Evolutionary conservation across 1,140 invertebrate species (phyloP), one percentile per base, ranked within the genome.

Genomic region (Diabrotica undecimpunctata): DNA sequence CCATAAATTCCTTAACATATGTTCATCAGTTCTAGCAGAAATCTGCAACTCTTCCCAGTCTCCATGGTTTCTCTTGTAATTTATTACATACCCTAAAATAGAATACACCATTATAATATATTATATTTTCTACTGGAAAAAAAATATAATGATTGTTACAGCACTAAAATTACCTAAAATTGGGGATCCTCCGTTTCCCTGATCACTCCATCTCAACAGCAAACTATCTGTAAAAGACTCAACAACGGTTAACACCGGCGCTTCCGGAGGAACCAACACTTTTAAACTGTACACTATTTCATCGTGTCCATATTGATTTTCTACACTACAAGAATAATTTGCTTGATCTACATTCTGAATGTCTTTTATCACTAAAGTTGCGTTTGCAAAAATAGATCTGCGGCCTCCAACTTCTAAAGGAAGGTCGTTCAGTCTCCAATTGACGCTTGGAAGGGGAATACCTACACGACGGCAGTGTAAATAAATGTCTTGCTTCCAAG

Each of bases 311-410:
- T 94, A 87, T 7, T 83, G 82, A 78, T 97, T 96, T 71, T 91
- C 88, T 5, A 94, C 91, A 14, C 83, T 81, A 77, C 95, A 97
- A 2, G 93, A 90, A 76, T 96, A 96, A 81, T 96, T 95, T n/a
- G 93, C 94, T 74, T 89, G 89, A 77, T 93, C 91, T 14, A 84
- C 85, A 71, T 88, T 84, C 76, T 93, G 90, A 9, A 89, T 84
- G 66, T 89, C 86, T 76, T 86, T 86, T 51, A 94, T 90, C 59
- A 88, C n/a, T 87, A 89, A 66, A 88, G 88, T 69, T 74, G 82
- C 62, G 84, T 85, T 46, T 87, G 83, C 8, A 85, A 88, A 66
- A 87, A 87, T 64, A 86, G 81, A 0, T 84, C 78, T 25, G 83
- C 89, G 13, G 85, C 84, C 79, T n/a, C 86, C 89, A 11, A 87